Evolutionary conservation across 2,888 invertebrate species (phyloP), one percentile per base, ranked within the genome.

Genomic region (Parapristionchus giblindavisi): DNA sequence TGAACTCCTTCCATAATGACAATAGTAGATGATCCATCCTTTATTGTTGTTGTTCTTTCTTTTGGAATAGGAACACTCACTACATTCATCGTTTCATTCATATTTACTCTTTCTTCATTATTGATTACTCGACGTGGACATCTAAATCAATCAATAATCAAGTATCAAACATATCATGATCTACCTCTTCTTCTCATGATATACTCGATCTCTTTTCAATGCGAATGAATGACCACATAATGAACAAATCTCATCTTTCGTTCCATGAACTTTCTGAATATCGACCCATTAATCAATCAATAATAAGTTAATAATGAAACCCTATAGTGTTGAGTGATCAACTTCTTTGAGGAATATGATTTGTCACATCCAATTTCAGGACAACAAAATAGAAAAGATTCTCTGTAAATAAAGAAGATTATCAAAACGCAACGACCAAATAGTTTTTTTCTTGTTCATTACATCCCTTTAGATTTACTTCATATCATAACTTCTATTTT

Each of bases 181-280:
- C 40, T 17, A 68, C 71, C 56, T 71, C 34, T 80, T 79, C 51
- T 80, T 80, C 34, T 52, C 52, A 52, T 83, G 83, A 56, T 83
- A 83, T 27, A 63, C 60, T 29, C 82, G 75, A 74, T 83, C 83
- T 6, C 83, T 72, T n/a, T 74, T 72, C 27, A 83, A 70, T 0
- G 78, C 73, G 38, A 83, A 83, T 32, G 48, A 76, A 24, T 66
- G 43, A n/a, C 68, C 54, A 71, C 81, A 80, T 8, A 51, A 52
- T 1, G 38, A 38, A 63, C 78, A 79, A 27, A 34, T 27, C 34
- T 76, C 51, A 21, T 48, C 40, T 51, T 77, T 80, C 36, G 72
- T 76, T 27, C 36, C 72, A 77, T 79, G 78, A 14, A 61, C 58
- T 66, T 82, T 82, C 58, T 78, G 78, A 71, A 76, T 81, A 21